phyloP scores from a whole-genome alignment of 35 echinoderm and acorn worm genomes.

The Eucidaris tribuloides region DNA sequence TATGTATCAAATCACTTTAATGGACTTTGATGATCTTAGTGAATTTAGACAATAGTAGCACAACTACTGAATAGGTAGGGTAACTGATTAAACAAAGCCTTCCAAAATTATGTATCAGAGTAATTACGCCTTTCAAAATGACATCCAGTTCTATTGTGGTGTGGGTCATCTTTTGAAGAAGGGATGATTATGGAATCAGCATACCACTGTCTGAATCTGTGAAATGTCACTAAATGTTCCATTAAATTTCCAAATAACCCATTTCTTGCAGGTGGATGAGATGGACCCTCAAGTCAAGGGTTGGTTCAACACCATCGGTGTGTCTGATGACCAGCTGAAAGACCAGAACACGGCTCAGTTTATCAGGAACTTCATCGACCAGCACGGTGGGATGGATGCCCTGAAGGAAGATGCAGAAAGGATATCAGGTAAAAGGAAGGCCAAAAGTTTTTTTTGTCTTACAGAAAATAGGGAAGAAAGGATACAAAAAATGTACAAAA shows the following conservation, averaged over 20 bases:
- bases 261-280: conserved; percentile 37
- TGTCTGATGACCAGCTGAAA: conserved; percentile 61
- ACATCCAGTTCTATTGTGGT: no score
- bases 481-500: not conserved
- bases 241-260: not conserved
- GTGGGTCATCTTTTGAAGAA: no score
- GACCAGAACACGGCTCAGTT: conserved; percentile 67
- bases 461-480: not conserved
- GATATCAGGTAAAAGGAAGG: conserved; percentile 3
- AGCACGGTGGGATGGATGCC: conserved; percentile 70
- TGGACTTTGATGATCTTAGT: no score
- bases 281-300: conserved; percentile 66
- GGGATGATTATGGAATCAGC: no score
- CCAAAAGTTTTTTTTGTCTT: not conserved
- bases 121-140: no score
- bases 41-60: no score
- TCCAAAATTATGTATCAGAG: not conserved
- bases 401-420: conserved; percentile 55
- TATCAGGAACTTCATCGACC: conserved; percentile 79
- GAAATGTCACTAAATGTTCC: not conserved
- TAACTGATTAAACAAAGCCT: not conserved
- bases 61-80: not conserved
- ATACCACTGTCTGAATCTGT: not conserved
- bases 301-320: conserved; percentile 79
- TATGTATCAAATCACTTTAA: no score